Evolutionary conservation across 1,140 invertebrate species (phyloP), one percentile per base, ranked within the genome.

Genomic region (Macrobrachium rosenbergii): DNA sequence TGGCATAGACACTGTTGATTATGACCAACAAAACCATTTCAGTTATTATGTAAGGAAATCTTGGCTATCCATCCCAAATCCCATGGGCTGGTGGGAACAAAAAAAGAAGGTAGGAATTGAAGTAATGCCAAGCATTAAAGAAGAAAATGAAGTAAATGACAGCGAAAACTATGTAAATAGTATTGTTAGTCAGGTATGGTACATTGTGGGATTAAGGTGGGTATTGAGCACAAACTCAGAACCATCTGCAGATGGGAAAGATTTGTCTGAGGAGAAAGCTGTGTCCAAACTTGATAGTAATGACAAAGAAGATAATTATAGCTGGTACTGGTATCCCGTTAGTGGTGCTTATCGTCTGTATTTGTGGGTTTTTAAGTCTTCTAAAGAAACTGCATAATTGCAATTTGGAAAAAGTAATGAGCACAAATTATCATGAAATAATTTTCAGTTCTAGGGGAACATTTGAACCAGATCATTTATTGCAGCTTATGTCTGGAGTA

Each of bases 321-420:
- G 11, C 37, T 72, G 69, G 69, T 72, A 72, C 21, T 72, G 69
- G 69, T 72, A 72, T 72, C 69, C 69, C 8, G 23, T 72, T 23
- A 72, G 37, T 72, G 69, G 69, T 72, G 37, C 37, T 23, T 72
- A 72, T 72, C 23, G 69, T 28, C 23, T 72, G 11, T 72, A 72
- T 72, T 16, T 43, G 23, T 72, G 69, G 69, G 69, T 17, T 12
- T 72, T 72, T n/a, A 72, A n/a, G 12, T 23, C 69, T 23, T 72
- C 69, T n/a, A 72, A 72, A 72, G 69, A 72, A 17, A 72, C 5
- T 72, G 23, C 37, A 14, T 72, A 37, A 72, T 52, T 52, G 52
- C 7, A 12, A 12, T 52, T 52, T 52, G 52, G 7, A 52, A 52
- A 12, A 12, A 52, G 52, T 52, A 52, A 52, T 52, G 52, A 52